phyloP scores from a whole-genome alignment of 1,140 invertebrate genomes.

The Lasaia peninsularis region DNA sequence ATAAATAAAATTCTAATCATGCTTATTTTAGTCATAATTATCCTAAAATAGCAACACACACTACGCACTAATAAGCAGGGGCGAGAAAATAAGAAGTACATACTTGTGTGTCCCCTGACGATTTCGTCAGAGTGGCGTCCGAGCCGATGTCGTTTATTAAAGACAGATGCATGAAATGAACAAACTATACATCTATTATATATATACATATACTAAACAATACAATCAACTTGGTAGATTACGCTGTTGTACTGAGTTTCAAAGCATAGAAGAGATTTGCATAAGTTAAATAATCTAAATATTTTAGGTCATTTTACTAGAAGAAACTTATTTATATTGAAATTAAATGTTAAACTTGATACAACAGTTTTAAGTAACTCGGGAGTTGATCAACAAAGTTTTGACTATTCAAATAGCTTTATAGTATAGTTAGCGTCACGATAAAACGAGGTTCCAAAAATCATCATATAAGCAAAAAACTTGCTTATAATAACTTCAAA shows the following conservation, averaged over 20 bases:
- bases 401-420: too few species aligned
- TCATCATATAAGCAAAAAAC: too few species aligned
- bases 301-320: neutral
- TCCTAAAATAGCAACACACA: conserved; percentile 10
- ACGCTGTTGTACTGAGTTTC: conserved; percentile 2
- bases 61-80: conserved; percentile 23
- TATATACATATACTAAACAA: conserved; percentile 28
- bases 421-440: too few species aligned
- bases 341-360: too few species aligned
- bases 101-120: conserved; percentile 70
- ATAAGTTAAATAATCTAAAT: too few species aligned
- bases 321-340: too few species aligned
- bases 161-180: conserved; percentile 76
- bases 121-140: conserved; percentile 68
- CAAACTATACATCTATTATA: conserved; percentile 74
- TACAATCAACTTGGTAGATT: conserved; percentile 20
- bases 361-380: too few species aligned
- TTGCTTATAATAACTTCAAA: too few species aligned
- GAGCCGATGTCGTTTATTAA: conserved; percentile 71
- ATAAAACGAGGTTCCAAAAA: too few species aligned
- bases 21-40: neutral
- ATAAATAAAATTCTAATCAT: neutral
- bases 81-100: conserved; percentile 37
- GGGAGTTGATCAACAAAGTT: too few species aligned
- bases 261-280: too few species aligned